These are phyloP conservation scores for Trochalopteron elliotii DNA, from an alignment of 2,113 vertebrate species.

Conservation along the genomic window DNA sequence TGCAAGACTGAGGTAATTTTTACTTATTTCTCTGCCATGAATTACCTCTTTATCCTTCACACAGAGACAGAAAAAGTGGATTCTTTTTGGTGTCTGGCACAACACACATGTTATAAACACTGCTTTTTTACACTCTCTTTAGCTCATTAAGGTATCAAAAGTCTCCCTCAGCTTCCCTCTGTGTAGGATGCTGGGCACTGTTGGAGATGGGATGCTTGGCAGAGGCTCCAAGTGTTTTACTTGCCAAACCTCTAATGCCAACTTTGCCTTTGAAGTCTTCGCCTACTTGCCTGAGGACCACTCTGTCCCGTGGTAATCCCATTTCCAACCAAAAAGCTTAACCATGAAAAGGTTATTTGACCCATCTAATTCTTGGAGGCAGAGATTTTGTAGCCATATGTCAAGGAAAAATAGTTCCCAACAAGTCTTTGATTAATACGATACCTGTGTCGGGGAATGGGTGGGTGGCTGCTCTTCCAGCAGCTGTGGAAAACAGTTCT, in stretches of 20 bases:
- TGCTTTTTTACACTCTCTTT: conserved; percentile 30
- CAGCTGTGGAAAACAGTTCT: background rate
- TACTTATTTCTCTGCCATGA: conserved; percentile 14
- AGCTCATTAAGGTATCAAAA: conserved; percentile 59
- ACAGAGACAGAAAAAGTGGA: background rate
- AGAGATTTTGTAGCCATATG: background rate
- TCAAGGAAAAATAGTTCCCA: background rate
- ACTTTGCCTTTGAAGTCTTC: conserved; percentile 16
- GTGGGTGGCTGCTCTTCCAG: background rate
- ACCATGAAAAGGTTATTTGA: background rate
- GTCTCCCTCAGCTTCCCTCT: background rate
- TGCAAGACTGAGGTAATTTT: background rate
- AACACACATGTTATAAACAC: background rate
- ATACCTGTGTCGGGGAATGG: background rate
- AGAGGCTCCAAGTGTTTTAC: background rate
- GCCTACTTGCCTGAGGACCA: background rate
- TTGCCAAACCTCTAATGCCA: conserved; percentile 8
- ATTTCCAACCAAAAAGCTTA: background rate
- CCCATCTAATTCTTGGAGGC: background rate
- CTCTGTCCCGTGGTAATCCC: background rate
- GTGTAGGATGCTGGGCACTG: background rate
- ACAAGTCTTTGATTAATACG: background rate
- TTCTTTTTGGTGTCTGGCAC: conserved; percentile 39
- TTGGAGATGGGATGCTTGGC: background rate
- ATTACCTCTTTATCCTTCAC: background rate